Base-by-base conservation (phyloP, 2,113 vertebrate genomes). In the Ammodytes marinus region DNA sequence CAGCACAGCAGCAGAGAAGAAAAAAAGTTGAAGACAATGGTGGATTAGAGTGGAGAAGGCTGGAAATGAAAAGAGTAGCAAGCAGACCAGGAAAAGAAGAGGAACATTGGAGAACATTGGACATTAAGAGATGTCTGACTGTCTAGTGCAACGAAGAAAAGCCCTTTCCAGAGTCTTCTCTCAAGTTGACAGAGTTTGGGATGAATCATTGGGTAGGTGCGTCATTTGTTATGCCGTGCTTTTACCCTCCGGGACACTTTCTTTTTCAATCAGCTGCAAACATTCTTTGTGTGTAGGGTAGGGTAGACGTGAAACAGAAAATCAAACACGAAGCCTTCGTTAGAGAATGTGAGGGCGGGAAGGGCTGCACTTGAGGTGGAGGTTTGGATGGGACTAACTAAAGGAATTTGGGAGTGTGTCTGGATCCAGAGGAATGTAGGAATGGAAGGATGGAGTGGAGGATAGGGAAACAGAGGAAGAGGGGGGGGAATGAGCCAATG, bases 11-110 rank as follows among this genome's bases (percentile, higher is more conserved):
- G 69, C 69, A 11, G 53, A 77, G 59, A 65, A 49, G 71, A 49
- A 27, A 50, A 19, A 71, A 83, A 52, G 74, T 52, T 61, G n/a
- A 70, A 80, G 73, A 79, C 74, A 87, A 82, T 60, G 50, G 59
- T 57, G 54, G 59, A 66, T 79, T 65, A 54, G 10, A 43, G 42
- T 47, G 45, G 27, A 57, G 47, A 57, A 42, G 12, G 74, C 39
- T 40, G 63, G 43, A 69, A 57, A 84, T 79, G 49, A 80, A 80
- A 85, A 52, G 66, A 79, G 45, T 1, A 42, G 61, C 43, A 37
- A 17, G 67, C 27, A 60, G 39, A 59, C 27, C 10, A 11, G 5
- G 14, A 55, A 49, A 54, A 52, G 15, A 40, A 2, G 50, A 45
- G 40, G 57, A 57, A 52, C 68, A 58, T 61, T 53, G 40, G 54